Conservation (phyloP, 2,888 invertebrate genomes). For the Halocaridina rubra region DNA sequence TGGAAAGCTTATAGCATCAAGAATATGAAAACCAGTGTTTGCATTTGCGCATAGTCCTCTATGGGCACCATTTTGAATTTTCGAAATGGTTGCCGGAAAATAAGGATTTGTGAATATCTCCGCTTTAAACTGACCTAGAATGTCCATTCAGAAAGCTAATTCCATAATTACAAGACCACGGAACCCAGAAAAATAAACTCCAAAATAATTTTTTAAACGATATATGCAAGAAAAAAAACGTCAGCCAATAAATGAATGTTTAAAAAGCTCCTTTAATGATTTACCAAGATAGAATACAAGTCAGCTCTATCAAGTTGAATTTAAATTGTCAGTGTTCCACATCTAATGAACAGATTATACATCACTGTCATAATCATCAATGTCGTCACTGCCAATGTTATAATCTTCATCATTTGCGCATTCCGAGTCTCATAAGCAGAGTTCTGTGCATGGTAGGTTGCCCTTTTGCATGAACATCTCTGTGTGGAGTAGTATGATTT, state of each 20-base stretch:
- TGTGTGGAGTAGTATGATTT: too few species aligned
- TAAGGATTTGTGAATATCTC: neutral
- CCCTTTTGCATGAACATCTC: neutral
- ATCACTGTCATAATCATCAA: too few species aligned
- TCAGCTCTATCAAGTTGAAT: neutral
- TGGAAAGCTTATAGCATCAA: neutral
- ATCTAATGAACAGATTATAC: neutral
- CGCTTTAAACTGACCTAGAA: neutral
- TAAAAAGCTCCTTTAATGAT: neutral
- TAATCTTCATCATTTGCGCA: too few species aligned
- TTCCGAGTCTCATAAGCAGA: too few species aligned
- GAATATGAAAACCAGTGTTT: neutral
- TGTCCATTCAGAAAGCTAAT: too few species aligned
- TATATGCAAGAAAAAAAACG: neutral
- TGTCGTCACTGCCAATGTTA: neutral
- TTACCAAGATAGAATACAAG: neutral
- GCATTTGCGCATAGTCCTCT: too few species aligned
- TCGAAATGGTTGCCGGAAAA: too few species aligned
- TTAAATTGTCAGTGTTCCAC: neutral
- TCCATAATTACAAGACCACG: neutral
- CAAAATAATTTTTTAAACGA: neutral
- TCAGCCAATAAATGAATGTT: neutral
- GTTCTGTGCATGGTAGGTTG: too few species aligned
- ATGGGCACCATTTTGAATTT: too few species aligned
- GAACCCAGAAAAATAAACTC: neutral